A percentile compares a stretch with the other conserved stretches of the same genome.
phyloP scores from a whole-genome alignment of 2,888 invertebrate species.

The Dynastes maya region DNA sequence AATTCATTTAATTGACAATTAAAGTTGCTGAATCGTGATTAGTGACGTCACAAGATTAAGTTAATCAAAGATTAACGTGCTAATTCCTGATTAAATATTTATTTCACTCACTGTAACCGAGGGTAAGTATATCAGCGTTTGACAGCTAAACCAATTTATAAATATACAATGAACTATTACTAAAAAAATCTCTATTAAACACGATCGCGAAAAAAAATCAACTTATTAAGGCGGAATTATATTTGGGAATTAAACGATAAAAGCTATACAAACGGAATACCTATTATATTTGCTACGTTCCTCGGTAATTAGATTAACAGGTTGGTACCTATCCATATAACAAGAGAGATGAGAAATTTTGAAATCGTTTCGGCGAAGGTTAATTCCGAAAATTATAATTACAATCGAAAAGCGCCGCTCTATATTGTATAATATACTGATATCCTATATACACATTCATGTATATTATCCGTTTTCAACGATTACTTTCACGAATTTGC shows the following conservation, averaged over 20 bases:
- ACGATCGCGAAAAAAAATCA: too few relatives aligned
- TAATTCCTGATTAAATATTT: too few relatives aligned
- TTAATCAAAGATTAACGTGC: too few relatives aligned
- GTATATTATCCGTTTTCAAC: not conserved
- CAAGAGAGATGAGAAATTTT: constrained; percentile 3
- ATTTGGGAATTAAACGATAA: not conserved
- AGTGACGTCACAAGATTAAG: too few relatives aligned
- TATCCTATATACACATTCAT: not conserved
- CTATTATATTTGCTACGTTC: not conserved
- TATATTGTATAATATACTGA: not conserved
- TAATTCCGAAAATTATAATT: constrained; percentile 20
- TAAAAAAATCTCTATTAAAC: too few relatives aligned
- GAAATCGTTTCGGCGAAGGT: constrained; percentile 2
- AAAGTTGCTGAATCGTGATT: too few relatives aligned
- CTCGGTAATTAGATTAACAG: constrained; percentile 11
- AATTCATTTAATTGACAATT: too few relatives aligned
- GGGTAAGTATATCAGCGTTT: too few relatives aligned
- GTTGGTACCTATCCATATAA: not conserved
- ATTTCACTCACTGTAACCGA: too few relatives aligned
- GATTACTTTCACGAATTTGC: constrained; percentile 5
- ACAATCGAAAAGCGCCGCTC: not conserved
- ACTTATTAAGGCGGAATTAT: not conserved
- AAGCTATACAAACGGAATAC: not conserved
- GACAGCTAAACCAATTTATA: too few relatives aligned
- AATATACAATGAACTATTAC: too few relatives aligned